Evolutionary conservation across 1,140 invertebrate genomes (phyloP), one percentile per base, ranked within the genome.

Genomic region (Heliconius melpomene): DNA sequence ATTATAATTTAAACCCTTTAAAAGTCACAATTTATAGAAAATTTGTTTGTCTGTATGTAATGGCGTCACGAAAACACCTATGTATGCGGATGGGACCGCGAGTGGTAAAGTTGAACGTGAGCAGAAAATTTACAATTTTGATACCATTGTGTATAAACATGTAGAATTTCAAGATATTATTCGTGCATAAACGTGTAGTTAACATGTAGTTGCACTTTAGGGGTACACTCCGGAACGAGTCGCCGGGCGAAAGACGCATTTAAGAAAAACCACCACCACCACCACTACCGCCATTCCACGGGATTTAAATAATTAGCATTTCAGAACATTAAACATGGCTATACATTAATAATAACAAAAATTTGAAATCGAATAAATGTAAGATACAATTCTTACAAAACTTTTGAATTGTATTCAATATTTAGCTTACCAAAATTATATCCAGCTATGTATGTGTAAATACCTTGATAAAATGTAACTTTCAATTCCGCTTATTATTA

Each of bases 201-300:
- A 26, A 81, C 23, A 84, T 80, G 72, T 84, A 84, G 83, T 82
- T 82, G 83, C 83, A 84, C 83, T 84, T 26, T 84, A 84, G 83
- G 83, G 83, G 74, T 74, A 82, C 81, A 72, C 75, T 79, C 78
- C 77, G 74, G 80, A 54, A 26, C 71, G 79, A 75, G 81, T 60
- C 32, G 46, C 79, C n/a, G 77, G 74, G 75, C 50, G 60, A 60
- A 82, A 76, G 73, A 71, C 76, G 75, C 71, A 72, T 18, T 71
- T 54, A 18, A 60, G 77, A 71, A 81, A 75, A 77, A 38, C 52
- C 40, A 77, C 57, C 74, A 73, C 57, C 74, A 73, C 82, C 20
- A 70, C 79, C 50, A 52, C 40, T 26, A 80, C 79, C 40, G 46
- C 74, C 60, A 36, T 54, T 73, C 66, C 74, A 57, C 74, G 16